Base-by-base conservation (phyloP, 2,797 vertebrate species). In the Dryobates pubescens region DNA sequence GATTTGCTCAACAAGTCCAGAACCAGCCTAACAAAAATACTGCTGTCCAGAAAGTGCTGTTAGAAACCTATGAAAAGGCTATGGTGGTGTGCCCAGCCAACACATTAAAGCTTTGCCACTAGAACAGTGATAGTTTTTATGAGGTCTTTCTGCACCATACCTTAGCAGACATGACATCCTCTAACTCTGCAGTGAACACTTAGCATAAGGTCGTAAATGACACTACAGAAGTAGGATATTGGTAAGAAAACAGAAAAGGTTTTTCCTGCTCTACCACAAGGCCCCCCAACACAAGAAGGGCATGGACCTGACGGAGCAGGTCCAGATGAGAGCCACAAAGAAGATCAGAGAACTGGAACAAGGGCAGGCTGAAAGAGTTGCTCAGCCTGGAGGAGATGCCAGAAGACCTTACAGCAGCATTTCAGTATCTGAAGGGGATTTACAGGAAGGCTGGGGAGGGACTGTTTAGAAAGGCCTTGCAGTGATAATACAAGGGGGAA, bases 51-150 rank as follows among this genome's bases (percentile, higher is more conserved):
- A 34, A 89, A 89, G 12, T 29, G 36, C 27, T 20, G 27, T 22
- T 9, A 72, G 30, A 17, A 92, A 70, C 8, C 7, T 15, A 36
- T 51, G 30, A 63, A 59, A 62, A 74, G 10, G 17, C 32, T 23
- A 18, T 0, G 0, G 29, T 36, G 7, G 9, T 59, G 80, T 3
- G 30, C 81, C 17, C 6, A 3, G 23, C 4, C 27, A 89, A 76
- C 9, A n/a, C 24, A 47, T 23, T 54, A 47, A 62, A 72, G 16
- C 5, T 29, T 2, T 56, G 38, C n/a, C 24, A 15, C 18, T 56
- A 26, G 23, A 64, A 19, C 56, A 74, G 65, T 47, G 4, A 36
- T 54, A 78, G 8, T 5, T 58, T 49, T 67, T 20, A 8, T 1
- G 22, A 63, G 7, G 5, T 53, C 32, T 17, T 71, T 77, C 53